Percentiles rank a stretch among this genome's conserved stretches.
These are phyloP conservation scores for Drosophila erecta DNA, from an alignment of 1,140 invertebrate species.

Conservation along the genomic window DNA sequence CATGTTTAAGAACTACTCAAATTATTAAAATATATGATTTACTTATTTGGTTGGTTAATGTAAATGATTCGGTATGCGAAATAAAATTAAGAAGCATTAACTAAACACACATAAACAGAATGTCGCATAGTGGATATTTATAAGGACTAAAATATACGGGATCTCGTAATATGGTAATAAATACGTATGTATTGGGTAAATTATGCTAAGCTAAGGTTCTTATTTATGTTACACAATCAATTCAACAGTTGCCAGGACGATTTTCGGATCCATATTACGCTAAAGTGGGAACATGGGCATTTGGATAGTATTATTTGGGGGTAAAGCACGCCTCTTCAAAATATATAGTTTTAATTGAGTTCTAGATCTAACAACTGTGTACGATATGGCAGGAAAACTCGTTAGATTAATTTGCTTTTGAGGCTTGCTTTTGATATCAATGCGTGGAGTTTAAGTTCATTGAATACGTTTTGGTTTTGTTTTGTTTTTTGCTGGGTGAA, in stretches of 20 bases:
- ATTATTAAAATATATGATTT: slow-evolving; percentile 18
- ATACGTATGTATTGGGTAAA: slow-evolving; percentile 20
- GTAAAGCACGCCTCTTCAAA: slow-evolving; percentile 34
- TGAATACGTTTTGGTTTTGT: slow-evolving; percentile 17
- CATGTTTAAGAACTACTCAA: slow-evolving; percentile 29
- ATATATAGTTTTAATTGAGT: slow-evolving; percentile 37
- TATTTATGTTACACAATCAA: slow-evolving; percentile 53
- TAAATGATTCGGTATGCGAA: slow-evolving; percentile 40
- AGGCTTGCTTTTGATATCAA: slow-evolving; percentile 44
- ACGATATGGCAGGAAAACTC: slow-evolving; percentile 18
- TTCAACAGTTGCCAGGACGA: slow-evolving; percentile 47
- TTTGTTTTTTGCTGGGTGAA: slow-evolving; percentile 48
- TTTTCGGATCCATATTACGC: slow-evolving; percentile 49
- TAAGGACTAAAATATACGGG: slow-evolving; percentile 46
- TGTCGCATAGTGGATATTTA: slow-evolving; percentile 18
- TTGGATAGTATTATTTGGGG: slow-evolving; percentile 30
- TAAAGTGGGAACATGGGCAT: slow-evolving; percentile 21
- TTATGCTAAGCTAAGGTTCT: slow-evolving; percentile 51
- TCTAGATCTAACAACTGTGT: slow-evolving; percentile 17
- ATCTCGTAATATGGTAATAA: slow-evolving; percentile 34
- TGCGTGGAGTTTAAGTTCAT: slow-evolving; percentile 41
- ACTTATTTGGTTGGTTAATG: slow-evolving; percentile 13
- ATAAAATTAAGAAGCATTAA: slow-evolving; percentile 57
- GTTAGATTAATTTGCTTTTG: slow-evolving; percentile 43
- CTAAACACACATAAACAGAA: slow-evolving; percentile 49